phyloP scores from a whole-genome alignment of 2,888 invertebrate species.

The Peribatodes rhomboidaria region DNA sequence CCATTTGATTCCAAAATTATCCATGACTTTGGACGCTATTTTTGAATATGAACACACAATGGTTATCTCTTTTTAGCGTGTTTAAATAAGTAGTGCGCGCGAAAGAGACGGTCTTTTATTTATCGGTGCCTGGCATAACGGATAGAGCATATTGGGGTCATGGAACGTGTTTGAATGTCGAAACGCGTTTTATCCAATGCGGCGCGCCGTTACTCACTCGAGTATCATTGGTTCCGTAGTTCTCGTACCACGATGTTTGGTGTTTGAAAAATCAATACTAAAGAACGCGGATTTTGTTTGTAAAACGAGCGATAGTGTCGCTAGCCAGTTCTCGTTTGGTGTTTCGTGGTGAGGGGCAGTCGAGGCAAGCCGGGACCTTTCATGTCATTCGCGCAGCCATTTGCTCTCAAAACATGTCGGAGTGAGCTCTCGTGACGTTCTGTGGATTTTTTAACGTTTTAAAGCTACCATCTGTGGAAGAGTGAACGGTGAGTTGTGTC shows the following conservation, averaged over 20 bases:
- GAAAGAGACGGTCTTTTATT: constrained; percentile 67
- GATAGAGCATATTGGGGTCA: constrained; percentile 78
- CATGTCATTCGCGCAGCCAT: constrained; percentile 82
- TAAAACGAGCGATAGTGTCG: constrained; percentile 38
- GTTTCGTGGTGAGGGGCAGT: constrained; percentile 65
- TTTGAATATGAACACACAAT: constrained; percentile 59
- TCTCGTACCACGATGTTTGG: constrained; percentile 65
- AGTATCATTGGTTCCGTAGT: constrained; percentile 74
- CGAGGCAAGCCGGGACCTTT: constrained; percentile 69
- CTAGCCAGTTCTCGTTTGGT: constrained; percentile 47
- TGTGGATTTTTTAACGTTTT: constrained; percentile 73
- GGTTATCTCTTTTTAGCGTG: constrained; percentile 63
- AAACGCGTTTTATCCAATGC: constrained; percentile 82
- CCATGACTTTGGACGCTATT: constrained; percentile 63
- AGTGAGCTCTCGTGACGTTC: constrained; percentile 72
- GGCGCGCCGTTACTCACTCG: constrained; percentile 70
- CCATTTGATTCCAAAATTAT: constrained; percentile 37
- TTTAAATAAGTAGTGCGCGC: constrained; percentile 51
- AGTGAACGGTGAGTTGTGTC: constrained; percentile 69
- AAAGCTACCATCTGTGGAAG: constrained; percentile 61
- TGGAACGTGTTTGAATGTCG: constrained; percentile 85
- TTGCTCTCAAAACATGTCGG: constrained; percentile 80
- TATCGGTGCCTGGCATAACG: constrained; percentile 54
- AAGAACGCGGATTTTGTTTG: constrained; percentile 49
- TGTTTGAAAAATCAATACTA: constrained; percentile 71